Percentiles rank a stretch among this genome's conserved stretches.
phyloP scores from a whole-genome alignment of 2,113 vertebrate genomes.

The Brachypteracias leptosomus region DNA sequence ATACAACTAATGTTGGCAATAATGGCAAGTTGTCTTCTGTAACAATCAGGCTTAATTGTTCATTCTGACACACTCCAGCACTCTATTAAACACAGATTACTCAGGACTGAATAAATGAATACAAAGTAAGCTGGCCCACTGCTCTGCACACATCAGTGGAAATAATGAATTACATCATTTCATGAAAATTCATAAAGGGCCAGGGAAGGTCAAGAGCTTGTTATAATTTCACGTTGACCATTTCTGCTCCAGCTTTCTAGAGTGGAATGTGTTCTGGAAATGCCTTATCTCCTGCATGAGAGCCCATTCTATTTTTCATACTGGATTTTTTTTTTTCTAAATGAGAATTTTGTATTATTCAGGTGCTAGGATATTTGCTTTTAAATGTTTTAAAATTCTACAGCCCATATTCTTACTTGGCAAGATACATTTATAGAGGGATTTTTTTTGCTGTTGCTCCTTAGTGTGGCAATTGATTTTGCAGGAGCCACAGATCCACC shows the following conservation, averaged over 20 bases:
- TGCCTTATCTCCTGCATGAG: not conserved
- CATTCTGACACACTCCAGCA: constrained; percentile 62
- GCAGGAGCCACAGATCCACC: not conserved
- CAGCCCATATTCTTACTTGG: not conserved
- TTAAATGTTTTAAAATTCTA: not conserved
- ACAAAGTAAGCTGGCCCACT: constrained; percentile 45
- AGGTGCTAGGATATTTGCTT: not conserved
- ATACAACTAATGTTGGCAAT: constrained; percentile 26
- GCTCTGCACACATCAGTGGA: constrained; percentile 33
- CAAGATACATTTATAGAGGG: not conserved
- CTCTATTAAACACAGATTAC: constrained; percentile 74
- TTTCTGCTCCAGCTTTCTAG: constrained; percentile 46
- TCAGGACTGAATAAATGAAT: constrained; percentile 73
- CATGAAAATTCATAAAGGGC: constrained; percentile 48
- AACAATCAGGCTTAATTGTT: constrained; percentile 74
- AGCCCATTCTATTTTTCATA: not conserved
- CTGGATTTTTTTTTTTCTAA: not conserved
- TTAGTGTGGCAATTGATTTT: not conserved
- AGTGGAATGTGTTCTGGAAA: not conserved
- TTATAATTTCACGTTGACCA: constrained; percentile 26
- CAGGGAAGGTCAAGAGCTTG: constrained; percentile 57
- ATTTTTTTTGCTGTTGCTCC: not conserved
- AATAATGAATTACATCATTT: constrained; percentile 62
- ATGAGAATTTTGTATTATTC: not conserved
- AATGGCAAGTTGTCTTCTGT: constrained; percentile 59